phyloP scores from a whole-genome alignment of 2,888 invertebrate genomes.

The Celastrina argiolus region DNA sequence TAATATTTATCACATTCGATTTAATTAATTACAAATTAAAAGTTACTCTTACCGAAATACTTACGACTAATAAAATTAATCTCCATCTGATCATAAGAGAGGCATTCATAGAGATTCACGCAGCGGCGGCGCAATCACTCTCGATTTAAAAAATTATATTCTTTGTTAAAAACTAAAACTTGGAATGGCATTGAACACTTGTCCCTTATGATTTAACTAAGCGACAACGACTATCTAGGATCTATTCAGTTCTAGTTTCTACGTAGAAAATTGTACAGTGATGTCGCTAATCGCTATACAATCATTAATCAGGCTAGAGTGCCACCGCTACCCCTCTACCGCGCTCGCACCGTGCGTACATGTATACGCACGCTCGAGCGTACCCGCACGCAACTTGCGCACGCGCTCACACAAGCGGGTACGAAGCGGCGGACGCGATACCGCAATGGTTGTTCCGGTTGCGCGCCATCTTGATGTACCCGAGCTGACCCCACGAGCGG shows the following conservation, averaged over 20 bases:
- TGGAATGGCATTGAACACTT: neutral
- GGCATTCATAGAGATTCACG: neutral
- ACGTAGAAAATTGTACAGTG: neutral
- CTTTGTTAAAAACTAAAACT: neutral
- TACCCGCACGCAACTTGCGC: neutral
- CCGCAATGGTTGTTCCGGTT: conserved; percentile 92
- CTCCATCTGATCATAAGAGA: conserved; percentile 1
- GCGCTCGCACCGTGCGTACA: neutral
- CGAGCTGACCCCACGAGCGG: conserved; percentile 86
- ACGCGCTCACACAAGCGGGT: conserved; percentile 81
- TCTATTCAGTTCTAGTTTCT: neutral
- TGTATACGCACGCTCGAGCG: neutral
- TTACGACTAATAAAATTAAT: neutral
- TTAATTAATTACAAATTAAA: conserved; percentile 1
- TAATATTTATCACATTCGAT: conserved; percentile 1
- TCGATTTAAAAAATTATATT: neutral
- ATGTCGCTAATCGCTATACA: neutral
- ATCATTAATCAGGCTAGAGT: neutral
- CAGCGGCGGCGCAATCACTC: neutral
- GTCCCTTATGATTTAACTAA: neutral
- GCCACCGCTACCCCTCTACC: neutral
- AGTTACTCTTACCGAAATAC: neutral
- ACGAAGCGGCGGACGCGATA: conserved; percentile 89
- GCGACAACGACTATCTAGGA: neutral
- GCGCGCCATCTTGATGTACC: conserved; percentile 93